These are phyloP conservation scores for Felis chaus DNA, from an alignment of 2,113 vertebrate species.

Conservation along the genomic window DNA sequence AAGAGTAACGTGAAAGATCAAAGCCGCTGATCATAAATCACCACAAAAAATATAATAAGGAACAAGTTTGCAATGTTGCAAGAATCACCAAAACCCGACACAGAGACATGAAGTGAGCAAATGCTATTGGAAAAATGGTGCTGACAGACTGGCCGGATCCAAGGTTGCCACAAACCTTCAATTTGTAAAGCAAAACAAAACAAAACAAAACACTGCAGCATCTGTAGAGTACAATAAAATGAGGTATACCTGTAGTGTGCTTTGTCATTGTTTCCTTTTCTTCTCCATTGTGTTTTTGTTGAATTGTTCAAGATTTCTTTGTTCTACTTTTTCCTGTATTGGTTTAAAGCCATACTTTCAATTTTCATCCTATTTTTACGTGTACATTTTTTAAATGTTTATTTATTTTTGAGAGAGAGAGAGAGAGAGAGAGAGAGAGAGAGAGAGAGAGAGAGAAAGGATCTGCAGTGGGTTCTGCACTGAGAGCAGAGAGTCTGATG, in stretches of 20 bases:
- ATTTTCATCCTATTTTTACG: neutral
- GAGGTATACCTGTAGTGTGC: neutral
- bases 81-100: neutral
- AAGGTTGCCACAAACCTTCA: neutral
- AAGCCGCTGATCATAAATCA: neutral
- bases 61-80: neutral
- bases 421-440: too few species aligned
- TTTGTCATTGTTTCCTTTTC: neutral
- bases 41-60: neutral
- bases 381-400: neutral
- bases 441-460: too few species aligned
- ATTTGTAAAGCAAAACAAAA: neutral
- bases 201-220: neutral
- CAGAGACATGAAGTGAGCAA: neutral
- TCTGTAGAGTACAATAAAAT: neutral
- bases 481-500: too few species aligned
- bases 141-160: neutral
- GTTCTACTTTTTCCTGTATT: neutral
- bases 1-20: neutral
- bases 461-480: too few species aligned
- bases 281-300: neutral
- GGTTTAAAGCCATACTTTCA: neutral
- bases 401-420: too few species aligned
- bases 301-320: neutral
- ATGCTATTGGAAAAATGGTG: neutral